phyloP scores from a whole-genome alignment of 2,113 vertebrate species.

The Menura novaehollandiae region DNA sequence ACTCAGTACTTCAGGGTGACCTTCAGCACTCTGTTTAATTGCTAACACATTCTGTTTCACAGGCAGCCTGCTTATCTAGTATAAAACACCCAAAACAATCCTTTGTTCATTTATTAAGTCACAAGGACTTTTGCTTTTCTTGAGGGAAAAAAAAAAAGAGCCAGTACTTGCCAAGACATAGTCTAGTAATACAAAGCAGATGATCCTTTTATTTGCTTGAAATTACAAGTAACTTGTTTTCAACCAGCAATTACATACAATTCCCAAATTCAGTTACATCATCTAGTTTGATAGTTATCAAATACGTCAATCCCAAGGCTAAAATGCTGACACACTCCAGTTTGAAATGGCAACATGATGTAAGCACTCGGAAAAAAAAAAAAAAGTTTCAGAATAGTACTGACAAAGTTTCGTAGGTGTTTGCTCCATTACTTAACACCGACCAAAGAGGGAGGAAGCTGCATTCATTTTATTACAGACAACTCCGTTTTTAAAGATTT shows the following conservation, averaged over 20 bases:
- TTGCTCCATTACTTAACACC: background rate
- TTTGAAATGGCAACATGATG: constrained; percentile 28
- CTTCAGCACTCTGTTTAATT: background rate
- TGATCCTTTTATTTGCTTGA: background rate
- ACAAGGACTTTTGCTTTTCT: constrained; percentile 24
- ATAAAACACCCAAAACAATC: background rate
- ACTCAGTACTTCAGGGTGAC: background rate
- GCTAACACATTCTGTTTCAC: background rate
- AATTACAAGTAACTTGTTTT: constrained; percentile 14
- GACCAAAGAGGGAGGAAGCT: background rate
- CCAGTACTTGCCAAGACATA: constrained; percentile 5
- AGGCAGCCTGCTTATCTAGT: constrained; percentile 1
- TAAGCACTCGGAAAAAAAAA: background rate
- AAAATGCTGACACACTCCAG: background rate
- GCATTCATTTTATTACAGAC: background rate
- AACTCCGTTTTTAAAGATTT: background rate
- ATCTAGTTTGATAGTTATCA: background rate
- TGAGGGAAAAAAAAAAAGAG: background rate
- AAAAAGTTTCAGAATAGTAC: background rate
- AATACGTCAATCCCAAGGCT: background rate
- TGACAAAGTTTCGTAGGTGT: background rate
- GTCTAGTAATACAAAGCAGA: constrained; percentile 8
- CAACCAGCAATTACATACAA: background rate
- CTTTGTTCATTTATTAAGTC: constrained; percentile 17
- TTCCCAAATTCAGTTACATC: constrained; percentile 28